These are phyloP conservation scores for Phalacrocorax carbo DNA, from an alignment of 2,113 vertebrate genomes.

Conservation along the genomic window DNA sequence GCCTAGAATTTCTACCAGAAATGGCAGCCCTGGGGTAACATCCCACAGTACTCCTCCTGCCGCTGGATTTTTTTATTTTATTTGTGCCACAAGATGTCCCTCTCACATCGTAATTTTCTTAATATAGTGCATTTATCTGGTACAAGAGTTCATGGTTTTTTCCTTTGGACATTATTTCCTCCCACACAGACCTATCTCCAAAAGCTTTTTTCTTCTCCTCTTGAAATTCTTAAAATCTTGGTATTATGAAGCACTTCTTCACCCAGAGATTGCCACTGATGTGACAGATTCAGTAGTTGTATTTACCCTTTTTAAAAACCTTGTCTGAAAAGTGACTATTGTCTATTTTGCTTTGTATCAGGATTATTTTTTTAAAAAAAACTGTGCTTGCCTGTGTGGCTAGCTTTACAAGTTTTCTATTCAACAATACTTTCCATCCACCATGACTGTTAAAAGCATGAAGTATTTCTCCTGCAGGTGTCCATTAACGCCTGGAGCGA, in stretches of 20 bases:
- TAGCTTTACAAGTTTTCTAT: background rate
- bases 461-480: background rate
- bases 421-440: background rate
- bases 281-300: background rate
- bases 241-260: background rate
- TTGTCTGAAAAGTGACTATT: background rate
- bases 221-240: background rate
- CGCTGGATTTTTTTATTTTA: background rate
- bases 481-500: background rate
- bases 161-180: background rate
- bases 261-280: background rate
- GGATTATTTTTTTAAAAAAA: too few species aligned
- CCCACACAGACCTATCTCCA: background rate
- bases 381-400: background rate
- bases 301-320: background rate
- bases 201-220: slow-evolving; percentile 23
- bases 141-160: background rate
- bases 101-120: background rate
- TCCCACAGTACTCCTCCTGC: background rate
- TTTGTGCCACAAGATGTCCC: slow-evolving; percentile 48
- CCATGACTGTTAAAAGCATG: background rate
- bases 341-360: background rate
- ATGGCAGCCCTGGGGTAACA: background rate
- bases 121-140: slow-evolving; percentile 20
- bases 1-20: background rate